A percentile compares a stretch with the other conserved stretches of the same genome.
phyloP scores from a whole-genome alignment of 2,888 invertebrate genomes.

The Gortyna flavago region DNA sequence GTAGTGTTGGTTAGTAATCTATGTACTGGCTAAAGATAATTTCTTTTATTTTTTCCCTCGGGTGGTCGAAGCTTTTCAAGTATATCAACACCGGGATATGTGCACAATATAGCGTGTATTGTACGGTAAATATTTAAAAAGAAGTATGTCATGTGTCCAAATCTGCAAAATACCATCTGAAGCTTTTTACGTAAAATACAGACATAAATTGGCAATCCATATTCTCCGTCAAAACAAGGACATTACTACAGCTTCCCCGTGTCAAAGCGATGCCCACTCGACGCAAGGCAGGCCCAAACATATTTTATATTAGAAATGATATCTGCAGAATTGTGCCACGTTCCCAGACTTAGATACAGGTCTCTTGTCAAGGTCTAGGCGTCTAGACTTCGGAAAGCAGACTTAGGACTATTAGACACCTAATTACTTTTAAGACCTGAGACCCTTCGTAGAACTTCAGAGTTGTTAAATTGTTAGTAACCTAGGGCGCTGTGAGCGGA shows the following conservation, averaged over 20 bases:
- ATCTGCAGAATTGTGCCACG: constrained; percentile 52
- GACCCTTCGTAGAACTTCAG: constrained; percentile 41
- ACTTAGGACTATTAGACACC: constrained; percentile 58
- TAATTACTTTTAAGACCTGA: constrained; percentile 68
- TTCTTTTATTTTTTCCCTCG: background rate
- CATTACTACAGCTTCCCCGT: constrained; percentile 13
- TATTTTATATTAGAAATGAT: constrained; percentile 57
- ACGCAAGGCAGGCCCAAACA: constrained; percentile 19
- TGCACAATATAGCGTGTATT: background rate
- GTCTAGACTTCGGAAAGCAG: constrained; percentile 73
- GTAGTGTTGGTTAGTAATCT: background rate
- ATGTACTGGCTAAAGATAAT: background rate
- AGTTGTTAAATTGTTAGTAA: constrained; percentile 30
- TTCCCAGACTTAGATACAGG: constrained; percentile 67
- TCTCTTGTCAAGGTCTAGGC: constrained; percentile 65
- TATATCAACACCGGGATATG: background rate
- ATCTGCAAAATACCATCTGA: too few species aligned
- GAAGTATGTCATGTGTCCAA: background rate
- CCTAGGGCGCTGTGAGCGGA: constrained; percentile 31
- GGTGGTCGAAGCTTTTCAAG: background rate
- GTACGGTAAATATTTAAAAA: background rate
- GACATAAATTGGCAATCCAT: background rate
- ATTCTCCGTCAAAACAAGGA: constrained; percentile 8
- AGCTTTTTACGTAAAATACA: background rate
- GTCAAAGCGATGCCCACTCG: constrained; percentile 12